Evolutionary conservation across 2,888 invertebrate species (phyloP).

Genomic region (Polylopha cassiicola): DNA sequence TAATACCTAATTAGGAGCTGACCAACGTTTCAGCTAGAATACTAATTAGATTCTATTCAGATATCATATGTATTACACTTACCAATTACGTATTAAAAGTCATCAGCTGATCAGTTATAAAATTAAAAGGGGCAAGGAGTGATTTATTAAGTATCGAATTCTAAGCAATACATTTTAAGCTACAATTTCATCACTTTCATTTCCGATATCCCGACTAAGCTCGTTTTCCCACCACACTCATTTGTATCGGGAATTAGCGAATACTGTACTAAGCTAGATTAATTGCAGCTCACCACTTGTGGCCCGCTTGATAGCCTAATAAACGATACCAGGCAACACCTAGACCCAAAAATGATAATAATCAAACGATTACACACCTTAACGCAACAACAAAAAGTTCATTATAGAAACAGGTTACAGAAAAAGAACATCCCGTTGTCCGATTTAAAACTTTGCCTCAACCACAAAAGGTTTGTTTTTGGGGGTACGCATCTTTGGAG

Average conservation of each 20-base stretch:
- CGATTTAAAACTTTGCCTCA: not conserved
- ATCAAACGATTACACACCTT: constrained; percentile 2
- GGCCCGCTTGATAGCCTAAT: constrained; percentile 16
- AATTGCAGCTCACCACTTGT: constrained; percentile 22
- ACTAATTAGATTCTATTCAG: too few species aligned
- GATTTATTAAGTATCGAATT: too few species aligned
- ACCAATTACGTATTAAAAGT: too few species aligned
- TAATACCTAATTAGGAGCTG: too few species aligned
- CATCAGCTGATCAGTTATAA: too few species aligned
- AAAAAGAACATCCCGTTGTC: not conserved
- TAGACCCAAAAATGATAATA: not conserved
- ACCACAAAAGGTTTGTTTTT: constrained; percentile 2
- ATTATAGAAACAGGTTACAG: not conserved
- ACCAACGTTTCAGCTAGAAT: too few species aligned
- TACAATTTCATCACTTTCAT: too few species aligned
- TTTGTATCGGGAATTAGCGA: constrained; percentile 24
- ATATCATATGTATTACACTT: too few species aligned
- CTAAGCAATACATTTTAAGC: too few species aligned
- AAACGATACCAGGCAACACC: constrained; percentile 10
- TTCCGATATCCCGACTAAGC: too few species aligned
- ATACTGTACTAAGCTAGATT: constrained; percentile 24
- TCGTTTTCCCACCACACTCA: constrained; percentile 8
- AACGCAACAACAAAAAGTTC: not conserved
- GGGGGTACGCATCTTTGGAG: not conserved
- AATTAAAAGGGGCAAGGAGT: too few species aligned